A percentile compares a stretch with the other conserved stretches of the same genome.
Evolutionary conservation across 2,888 invertebrate species (phyloP).

Genomic region (Eucera pruinosa): DNA sequence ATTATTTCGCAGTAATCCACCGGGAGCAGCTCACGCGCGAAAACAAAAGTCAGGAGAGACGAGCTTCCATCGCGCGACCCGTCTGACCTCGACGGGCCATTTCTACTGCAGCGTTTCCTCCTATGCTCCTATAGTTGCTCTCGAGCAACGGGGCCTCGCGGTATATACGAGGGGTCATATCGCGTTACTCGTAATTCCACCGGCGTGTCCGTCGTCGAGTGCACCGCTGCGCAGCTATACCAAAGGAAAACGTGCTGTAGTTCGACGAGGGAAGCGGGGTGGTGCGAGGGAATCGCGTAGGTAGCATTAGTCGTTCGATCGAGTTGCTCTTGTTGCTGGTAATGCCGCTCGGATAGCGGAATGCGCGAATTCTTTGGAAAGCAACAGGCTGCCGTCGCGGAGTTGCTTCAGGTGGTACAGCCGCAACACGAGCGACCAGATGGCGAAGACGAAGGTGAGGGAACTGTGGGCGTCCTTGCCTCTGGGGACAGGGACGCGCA

Average conservation of each 20-base stretch:
- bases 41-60: conserved; percentile 27
- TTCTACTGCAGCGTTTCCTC: conserved; percentile 27
- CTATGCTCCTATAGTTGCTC: conserved; percentile 2
- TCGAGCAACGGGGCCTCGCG: conserved; percentile 11
- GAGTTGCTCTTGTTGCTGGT: conserved; percentile 67
- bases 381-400: conserved; percentile 53
- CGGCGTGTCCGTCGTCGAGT: conserved; percentile 44
- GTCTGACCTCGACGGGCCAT: conserved; percentile 35
- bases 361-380: conserved; percentile 73
- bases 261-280: neutral
- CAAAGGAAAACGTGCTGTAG: conserved; percentile 18
- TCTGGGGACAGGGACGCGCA: conserved; percentile 74
- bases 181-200: conserved; percentile 67
- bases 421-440: conserved; percentile 62
- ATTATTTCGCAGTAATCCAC: neutral
- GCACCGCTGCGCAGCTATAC: neutral
- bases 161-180: conserved; percentile 53
- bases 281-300: conserved; percentile 57
- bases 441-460: conserved; percentile 73
- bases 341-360: conserved; percentile 69
- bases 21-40: neutral
- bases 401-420: conserved; percentile 42
- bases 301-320: conserved; percentile 72
- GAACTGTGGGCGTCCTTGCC: conserved; percentile 80
- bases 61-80: conserved; percentile 34